These are phyloP conservation scores for Hylia prasina DNA, from an alignment of 2,113 vertebrate genomes.

Conservation along the genomic window DNA sequence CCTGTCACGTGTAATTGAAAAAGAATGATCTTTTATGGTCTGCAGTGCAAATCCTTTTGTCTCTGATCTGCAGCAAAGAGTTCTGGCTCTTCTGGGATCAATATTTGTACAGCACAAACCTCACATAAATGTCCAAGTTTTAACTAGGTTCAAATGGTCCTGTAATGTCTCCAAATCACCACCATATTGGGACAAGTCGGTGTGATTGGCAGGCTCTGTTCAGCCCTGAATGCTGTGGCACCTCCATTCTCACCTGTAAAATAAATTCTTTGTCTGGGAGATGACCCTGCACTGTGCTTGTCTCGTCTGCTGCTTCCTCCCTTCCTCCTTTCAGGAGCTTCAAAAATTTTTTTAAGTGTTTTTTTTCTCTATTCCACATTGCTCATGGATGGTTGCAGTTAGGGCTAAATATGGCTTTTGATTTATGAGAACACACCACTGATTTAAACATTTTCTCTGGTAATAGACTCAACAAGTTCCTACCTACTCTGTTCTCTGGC, in stretches of 20 bases:
- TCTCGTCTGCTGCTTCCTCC: neutral
- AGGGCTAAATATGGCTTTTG: neutral
- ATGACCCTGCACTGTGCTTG: neutral
- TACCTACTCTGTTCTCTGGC: slow-evolving; percentile 24
- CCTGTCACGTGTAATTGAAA: neutral
- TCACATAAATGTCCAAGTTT: neutral
- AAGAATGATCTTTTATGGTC: neutral
- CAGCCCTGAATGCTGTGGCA: neutral
- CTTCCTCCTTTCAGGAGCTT: neutral
- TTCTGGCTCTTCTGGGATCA: neutral
- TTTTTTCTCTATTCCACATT: neutral
- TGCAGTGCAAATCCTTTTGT: neutral
- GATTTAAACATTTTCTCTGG: slow-evolving; percentile 33
- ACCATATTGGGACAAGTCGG: neutral
- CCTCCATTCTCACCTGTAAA: neutral
- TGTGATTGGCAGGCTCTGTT: neutral
- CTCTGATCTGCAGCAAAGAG: neutral
- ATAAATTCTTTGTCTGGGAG: neutral
- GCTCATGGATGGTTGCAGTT: slow-evolving; percentile 28
- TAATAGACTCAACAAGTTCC: slow-evolving; percentile 59
- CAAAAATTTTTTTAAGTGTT: neutral
- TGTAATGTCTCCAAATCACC: neutral
- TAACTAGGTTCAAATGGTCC: neutral
- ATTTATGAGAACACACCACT: slow-evolving; percentile 26
- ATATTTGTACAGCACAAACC: neutral